Base-by-base conservation (phyloP, 2,113 vertebrate genomes). In the Nematolebias whitei region DNA sequence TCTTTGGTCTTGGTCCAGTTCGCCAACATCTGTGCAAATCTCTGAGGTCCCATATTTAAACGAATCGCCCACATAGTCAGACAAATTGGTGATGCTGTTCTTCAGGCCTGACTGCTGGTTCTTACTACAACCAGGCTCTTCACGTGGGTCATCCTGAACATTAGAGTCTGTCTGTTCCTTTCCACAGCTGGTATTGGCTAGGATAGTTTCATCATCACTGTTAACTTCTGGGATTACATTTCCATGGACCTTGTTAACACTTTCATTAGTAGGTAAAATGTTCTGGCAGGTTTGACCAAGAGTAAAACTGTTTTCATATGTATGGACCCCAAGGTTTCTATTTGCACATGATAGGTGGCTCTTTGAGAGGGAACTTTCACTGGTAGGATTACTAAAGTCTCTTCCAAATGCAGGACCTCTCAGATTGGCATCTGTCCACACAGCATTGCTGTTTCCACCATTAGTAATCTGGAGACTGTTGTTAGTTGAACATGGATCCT, bases 1-100 rank as follows among this genome's bases (percentile, higher is more conserved):
- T 49, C 39, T 58, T 66, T 84, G 80, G 50, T 84, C 84, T 12
- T 79, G 11, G 71, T 80, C 76, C 56, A 80, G 74, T 41, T 75
- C 54, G 68, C 71, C 83, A 7, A 74, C 44, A 29, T 83, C 78
- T 0, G 62, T 47, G 2, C 52, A 43, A 5, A 81, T 75, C 63
- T 84, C 75, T 0, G 65, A 62, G 49, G 80, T 76, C 51, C 68
- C 10, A 0, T 70, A 68, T 60, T 71, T 79, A 1, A 81, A 43
- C 3, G 23, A 73, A 43, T 79, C 74, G 0, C 80, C 78, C 14
- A 81, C 51, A 0, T 26, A 76, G 12, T 78, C 84, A 0, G 71
- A 59, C 0, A 75, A 84, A 60, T 65, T 80, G 51, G 68, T 69
- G 15, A 71, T 71, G 41, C 72, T 59, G 20, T 50, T 83, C 20